Conservation (phyloP, 1,140 invertebrate genomes). For the Chionoecetes opilio region DNA sequence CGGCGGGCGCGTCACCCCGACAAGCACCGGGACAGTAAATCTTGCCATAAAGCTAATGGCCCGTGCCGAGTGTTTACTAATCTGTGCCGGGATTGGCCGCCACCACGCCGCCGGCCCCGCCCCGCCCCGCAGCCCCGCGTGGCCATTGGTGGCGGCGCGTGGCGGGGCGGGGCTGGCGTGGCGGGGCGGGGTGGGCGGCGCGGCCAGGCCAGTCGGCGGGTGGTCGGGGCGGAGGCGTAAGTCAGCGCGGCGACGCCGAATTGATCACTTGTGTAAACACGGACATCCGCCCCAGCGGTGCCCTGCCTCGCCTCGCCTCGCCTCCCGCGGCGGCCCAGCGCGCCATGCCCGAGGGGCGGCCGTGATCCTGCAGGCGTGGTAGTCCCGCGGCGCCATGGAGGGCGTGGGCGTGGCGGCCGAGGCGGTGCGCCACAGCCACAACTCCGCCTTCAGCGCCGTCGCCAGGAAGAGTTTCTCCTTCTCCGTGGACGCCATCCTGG, state of each 20-base stretch:
- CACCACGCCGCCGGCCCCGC: conserved; percentile 58
- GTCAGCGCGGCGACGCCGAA: conserved; percentile 59
- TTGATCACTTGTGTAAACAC: conserved; percentile 77
- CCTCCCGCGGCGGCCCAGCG: background rate
- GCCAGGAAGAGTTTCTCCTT: conserved; percentile 72
- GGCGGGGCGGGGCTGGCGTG: conserved; percentile 20
- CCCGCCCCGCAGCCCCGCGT: conserved; percentile 53
- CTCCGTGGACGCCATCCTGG: conserved; percentile 65
- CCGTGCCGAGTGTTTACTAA: conserved; percentile 81
- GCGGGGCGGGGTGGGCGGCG: background rate
- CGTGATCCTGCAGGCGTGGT: too few species aligned
- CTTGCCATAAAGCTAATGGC: conserved; percentile 81
- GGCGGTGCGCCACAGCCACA: conserved; percentile 68
- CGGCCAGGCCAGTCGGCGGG: conserved; percentile 46
- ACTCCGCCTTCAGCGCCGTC: conserved; percentile 80
- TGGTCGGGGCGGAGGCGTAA: conserved; percentile 35
- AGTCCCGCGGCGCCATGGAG: conserved; percentile 32
- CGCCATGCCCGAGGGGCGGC: conserved; percentile 3
- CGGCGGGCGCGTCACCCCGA: conserved; percentile 76
- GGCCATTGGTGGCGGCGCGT: conserved; percentile 38
- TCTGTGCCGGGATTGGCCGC: conserved; percentile 78
- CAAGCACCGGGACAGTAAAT: conserved; percentile 81
- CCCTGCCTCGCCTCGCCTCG: background rate
- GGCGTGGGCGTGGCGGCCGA: conserved; percentile 69
- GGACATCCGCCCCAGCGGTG: conserved; percentile 36